Base-by-base conservation (phyloP, 2,888 invertebrate genomes). In the Chloroclysta siterata region DNA sequence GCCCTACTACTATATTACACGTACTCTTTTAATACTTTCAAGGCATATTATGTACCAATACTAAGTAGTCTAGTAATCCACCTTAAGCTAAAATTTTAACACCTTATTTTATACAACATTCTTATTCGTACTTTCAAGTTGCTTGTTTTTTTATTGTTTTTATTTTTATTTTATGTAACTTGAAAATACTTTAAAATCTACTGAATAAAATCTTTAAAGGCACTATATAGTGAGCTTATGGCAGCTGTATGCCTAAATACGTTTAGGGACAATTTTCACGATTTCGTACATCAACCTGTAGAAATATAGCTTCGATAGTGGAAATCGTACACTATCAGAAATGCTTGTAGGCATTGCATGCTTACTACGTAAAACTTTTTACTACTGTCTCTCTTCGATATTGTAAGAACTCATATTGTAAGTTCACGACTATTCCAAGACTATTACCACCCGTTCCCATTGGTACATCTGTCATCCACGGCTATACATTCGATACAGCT, bases 21-120 rank as follows among this genome's bases (percentile, higher is more conserved):
- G 81, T 91, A 90, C 88, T 81, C 70, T 83, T 85, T 87, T 92
- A 92, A 92, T 92, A 91, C 92, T 92, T 92, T 90, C 78, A 77
- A 90, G 92, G 92, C 89, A 90, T 87, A 84, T 72, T 79, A 80
- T 83, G 82, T 84, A 78, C 84, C 82, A 76, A 62, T 63, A 63
- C 79, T 80, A 22, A 22, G 22, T 22, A 82, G 71, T 75, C 57
- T 78, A 76, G 76, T 69, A 81, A 86, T 82, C 82, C 85, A 88
- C 84, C 86, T 88, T 89, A 89, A 77, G 83, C 84, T 90, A 90
- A 79, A 78, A 81, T 77, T 79, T 71, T 77, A 78, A 77, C 75
- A 84, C 80, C 84, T 84, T 86, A 85, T 67, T 76, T 76, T 76
- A 71, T 68, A 70, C 70, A 68, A 70, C 73, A 73, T 64, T 66